These are phyloP conservation scores for Mylabris sibirica DNA, from an alignment of 2,888 invertebrate species.

Conservation along the genomic window DNA sequence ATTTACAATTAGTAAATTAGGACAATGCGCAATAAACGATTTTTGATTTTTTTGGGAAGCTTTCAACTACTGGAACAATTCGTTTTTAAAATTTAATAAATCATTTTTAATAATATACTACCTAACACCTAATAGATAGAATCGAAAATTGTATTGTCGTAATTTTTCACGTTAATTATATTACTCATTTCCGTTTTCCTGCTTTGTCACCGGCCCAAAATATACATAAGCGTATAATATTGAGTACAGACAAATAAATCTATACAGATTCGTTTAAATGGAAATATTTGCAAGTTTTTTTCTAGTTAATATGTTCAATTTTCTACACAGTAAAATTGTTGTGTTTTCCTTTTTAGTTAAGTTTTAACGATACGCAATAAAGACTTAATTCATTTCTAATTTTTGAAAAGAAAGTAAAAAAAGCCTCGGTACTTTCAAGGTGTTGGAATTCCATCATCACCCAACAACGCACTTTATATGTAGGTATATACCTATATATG, in stretches of 20 bases:
- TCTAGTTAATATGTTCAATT: no score
- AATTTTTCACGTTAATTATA: slow-evolving; percentile 4
- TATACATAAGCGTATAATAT: neutral
- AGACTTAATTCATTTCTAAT: slow-evolving; percentile 13
- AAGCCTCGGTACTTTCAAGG: neutral
- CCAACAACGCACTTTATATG: slow-evolving; percentile 10
- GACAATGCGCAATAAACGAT: neutral
- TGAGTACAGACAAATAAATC: neutral
- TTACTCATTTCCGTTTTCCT: slow-evolving; percentile 10
- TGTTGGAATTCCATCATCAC: slow-evolving; percentile 10
- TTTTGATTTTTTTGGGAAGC: neutral
- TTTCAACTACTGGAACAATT: neutral
- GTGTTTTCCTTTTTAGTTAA: neutral
- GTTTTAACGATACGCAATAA: neutral
- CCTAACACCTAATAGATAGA: slow-evolving; percentile 9
- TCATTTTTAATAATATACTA: slow-evolving; percentile 1
- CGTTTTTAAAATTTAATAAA: neutral
- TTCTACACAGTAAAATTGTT: neutral
- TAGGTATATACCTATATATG: no score
- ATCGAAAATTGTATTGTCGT: neutral
- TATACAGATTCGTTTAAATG: no score
- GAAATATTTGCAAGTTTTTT: no score
- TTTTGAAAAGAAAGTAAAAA: neutral
- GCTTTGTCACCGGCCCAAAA: neutral
- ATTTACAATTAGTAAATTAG: neutral